phyloP scores from a whole-genome alignment of 1,140 invertebrate species.

The Fopius arisanus region DNA sequence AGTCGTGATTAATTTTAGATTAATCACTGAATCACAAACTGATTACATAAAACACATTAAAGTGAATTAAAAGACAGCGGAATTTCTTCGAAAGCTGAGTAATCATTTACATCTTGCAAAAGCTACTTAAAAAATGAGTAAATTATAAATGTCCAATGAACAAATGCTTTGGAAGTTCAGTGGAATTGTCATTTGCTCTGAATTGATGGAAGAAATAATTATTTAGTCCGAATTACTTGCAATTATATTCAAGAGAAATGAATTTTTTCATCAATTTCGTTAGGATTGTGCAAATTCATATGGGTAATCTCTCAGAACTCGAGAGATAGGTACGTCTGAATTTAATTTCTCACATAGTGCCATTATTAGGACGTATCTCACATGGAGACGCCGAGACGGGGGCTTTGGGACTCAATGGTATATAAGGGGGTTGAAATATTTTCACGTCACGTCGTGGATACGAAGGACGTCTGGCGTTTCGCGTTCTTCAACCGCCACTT shows the following conservation, averaged over 20 bases:
- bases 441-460: slow-evolving; percentile 22
- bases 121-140: too few species aligned
- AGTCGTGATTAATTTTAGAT: too few species aligned
- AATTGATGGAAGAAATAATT: not conserved
- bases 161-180: too few species aligned
- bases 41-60: too few species aligned
- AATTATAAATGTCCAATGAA: too few species aligned
- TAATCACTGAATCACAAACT: too few species aligned
- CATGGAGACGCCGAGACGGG: not conserved
- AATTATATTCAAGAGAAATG: not conserved
- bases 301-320: not conserved
- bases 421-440: slow-evolving; percentile 24
- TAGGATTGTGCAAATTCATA: not conserved
- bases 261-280: not conserved
- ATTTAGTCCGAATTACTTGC: not conserved
- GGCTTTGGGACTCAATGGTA: not conserved
- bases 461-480: slow-evolving; percentile 2
- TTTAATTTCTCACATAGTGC: not conserved
- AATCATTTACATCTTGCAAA: too few species aligned
- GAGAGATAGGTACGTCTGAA: not conserved
- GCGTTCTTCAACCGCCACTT: slow-evolving; percentile 2
- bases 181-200: too few species aligned
- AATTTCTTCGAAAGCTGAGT: too few species aligned
- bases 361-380: slow-evolving; percentile 1
- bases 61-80: too few species aligned